Evolutionary conservation across 2,888 invertebrate genomes (phyloP).

Genomic region (Diploptera punctata): DNA sequence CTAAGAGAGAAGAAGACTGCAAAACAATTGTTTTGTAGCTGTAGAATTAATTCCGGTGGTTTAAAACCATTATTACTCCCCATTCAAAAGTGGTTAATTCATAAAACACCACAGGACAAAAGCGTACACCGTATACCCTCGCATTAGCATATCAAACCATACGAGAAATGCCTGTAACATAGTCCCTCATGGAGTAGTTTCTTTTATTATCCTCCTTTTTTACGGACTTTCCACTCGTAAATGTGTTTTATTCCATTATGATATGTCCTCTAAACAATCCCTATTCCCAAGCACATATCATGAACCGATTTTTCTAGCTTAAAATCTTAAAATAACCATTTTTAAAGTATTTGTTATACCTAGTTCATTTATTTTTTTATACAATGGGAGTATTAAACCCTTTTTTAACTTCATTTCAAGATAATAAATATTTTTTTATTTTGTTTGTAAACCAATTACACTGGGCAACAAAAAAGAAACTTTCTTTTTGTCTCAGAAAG

Average conservation of each 20-base stretch:
- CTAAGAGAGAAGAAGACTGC: not conserved
- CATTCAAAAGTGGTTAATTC: not conserved
- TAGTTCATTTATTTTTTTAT: too few relatives aligned
- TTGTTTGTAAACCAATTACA: too few relatives aligned
- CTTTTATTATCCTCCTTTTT: not conserved
- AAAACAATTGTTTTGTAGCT: not conserved
- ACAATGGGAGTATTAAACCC: too few relatives aligned
- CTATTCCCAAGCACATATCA: not conserved
- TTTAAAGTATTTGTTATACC: too few relatives aligned
- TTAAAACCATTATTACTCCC: not conserved
- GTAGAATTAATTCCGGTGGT: not conserved
- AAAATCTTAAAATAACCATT: not conserved
- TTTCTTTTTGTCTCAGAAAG: too few relatives aligned
- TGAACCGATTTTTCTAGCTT: not conserved
- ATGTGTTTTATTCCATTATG: conserved; percentile 1
- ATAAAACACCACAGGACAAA: not conserved
- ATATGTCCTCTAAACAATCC: not conserved
- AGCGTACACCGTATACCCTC: not conserved
- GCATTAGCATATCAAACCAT: conserved; percentile 1
- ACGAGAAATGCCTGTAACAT: not conserved
- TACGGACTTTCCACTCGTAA: not conserved
- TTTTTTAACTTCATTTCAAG: too few relatives aligned
- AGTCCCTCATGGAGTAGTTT: not conserved
- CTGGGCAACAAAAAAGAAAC: too few relatives aligned
- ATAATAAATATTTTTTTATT: too few relatives aligned